These are phyloP conservation scores for Kuschelorhynchus macadamiae DNA, from an alignment of 2,888 invertebrate species.

Conservation along the genomic window DNA sequence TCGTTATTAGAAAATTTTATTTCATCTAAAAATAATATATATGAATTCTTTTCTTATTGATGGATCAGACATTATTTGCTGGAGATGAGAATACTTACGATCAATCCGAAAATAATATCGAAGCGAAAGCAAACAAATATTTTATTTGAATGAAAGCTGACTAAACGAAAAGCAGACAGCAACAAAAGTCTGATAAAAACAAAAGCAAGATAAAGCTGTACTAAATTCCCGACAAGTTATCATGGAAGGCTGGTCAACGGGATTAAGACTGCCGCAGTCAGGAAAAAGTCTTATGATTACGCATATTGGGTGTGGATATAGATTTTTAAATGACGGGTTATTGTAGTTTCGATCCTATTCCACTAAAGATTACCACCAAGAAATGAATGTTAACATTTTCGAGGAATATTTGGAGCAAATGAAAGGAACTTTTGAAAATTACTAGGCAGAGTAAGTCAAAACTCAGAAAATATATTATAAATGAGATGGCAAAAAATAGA, in stretches of 20 bases:
- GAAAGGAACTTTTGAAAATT: too few species aligned
- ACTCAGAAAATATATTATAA: background rate
- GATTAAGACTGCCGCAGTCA: constrained; percentile 1
- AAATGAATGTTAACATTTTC: background rate
- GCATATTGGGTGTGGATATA: background rate
- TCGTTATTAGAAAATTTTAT: too few species aligned
- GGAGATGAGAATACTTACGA: background rate
- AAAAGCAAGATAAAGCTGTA: background rate
- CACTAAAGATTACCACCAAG: constrained; percentile 1
- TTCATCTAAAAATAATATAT: too few species aligned
- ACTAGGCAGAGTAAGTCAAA: too few species aligned
- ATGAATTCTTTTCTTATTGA: constrained; percentile 3
- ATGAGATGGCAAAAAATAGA: background rate
- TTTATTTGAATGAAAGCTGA: constrained; percentile 1
- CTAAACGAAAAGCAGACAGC: background rate
- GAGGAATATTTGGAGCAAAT: background rate
- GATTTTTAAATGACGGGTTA: background rate
- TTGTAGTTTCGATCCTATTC: background rate
- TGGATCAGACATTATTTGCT: background rate
- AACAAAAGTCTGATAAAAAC: constrained; percentile 5
- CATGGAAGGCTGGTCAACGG: constrained; percentile 8
- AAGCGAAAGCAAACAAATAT: background rate
- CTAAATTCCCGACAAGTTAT: background rate
- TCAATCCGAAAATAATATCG: background rate
- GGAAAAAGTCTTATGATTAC: constrained; percentile 31